Base-by-base conservation (phyloP, 1,140 invertebrate species). In the Euglossa dilemma region DNA sequence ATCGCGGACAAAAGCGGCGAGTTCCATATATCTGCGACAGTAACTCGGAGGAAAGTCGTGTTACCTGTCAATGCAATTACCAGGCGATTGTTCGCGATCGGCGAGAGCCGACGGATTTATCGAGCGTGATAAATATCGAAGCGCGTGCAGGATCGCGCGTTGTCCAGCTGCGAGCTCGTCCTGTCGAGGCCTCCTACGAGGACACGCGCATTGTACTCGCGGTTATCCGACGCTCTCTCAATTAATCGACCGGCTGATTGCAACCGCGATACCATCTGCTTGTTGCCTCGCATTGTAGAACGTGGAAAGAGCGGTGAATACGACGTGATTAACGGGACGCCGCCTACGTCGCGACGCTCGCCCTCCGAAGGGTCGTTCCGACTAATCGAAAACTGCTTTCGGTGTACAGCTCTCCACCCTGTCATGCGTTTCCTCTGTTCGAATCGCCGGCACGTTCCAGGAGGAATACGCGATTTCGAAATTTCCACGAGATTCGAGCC, bases 201-300 rank as follows among this genome's bases (percentile, higher is more conserved):
- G 36, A 75, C 36, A 57, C 18, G 45, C 75, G 86, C 63, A 88
- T 89, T 88, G 88, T 86, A 59, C 52, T 75, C 76, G 75, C 70
- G 85, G 87, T 85, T 90, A 88, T 89, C 88, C 74, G 63, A 79
- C 83, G 74, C 75, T 83, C 76, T 89, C 76, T 89, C 84, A 88
- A 89, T 90, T 90, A 90, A 90, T 90, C 86, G 88, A 80, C 64
- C 59, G 79, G 63, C 75, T 86, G 88, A 90, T 90, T 90, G 88
- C 85, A 80, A 73, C 70, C 56, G 66, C 74, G 88, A 89, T 89
- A 89, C 28, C 77, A 89, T 89, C 87, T 71, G 56, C 45, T 63
- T 66, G 84, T 74, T 82, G 83, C 64, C 67, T 43, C 72, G 66
- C 73, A 57, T 64, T 72, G 80, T 72, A 61, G 52, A 52, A 43